Evolutionary conservation across 2,888 invertebrate species (phyloP).

Genomic region (Mesochorus sp.): DNA sequence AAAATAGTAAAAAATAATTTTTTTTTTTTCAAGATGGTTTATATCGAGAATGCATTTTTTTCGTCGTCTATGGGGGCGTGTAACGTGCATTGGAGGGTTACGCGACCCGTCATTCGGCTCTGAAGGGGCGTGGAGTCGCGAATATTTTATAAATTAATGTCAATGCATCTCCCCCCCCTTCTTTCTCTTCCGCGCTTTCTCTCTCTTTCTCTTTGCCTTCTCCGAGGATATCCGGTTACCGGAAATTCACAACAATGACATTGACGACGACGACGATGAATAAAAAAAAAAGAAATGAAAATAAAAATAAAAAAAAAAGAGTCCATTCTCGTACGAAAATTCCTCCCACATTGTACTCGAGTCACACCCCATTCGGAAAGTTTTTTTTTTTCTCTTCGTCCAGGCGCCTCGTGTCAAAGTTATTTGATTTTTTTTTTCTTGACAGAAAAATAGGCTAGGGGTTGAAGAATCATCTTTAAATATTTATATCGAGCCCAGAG

Average conservation of each 20-base stretch:
- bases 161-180: slow-evolving; percentile 74
- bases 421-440: slow-evolving; percentile 30
- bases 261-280: slow-evolving; percentile 26
- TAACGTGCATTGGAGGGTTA: slow-evolving; percentile 39
- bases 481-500: too few relatives aligned
- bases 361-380: slow-evolving; percentile 61
- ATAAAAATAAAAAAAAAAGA: slow-evolving; percentile 22
- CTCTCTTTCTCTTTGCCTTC: not conserved
- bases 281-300: slow-evolving; percentile 56
- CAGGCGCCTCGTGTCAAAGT: not conserved
- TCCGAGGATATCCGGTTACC: slow-evolving; percentile 81
- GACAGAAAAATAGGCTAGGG: too few relatives aligned
- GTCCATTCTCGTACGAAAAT: slow-evolving; percentile 65
- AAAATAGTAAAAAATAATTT: too few relatives aligned
- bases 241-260: slow-evolving; percentile 78
- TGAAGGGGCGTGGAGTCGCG: slow-evolving; percentile 72
- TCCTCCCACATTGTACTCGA: slow-evolving; percentile 75
- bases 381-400: slow-evolving; percentile 65
- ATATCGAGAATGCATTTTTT: not conserved
- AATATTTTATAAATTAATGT: slow-evolving; percentile 82
- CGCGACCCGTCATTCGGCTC: slow-evolving; percentile 28
- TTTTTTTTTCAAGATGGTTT: not conserved
- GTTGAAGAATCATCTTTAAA: too few relatives aligned
- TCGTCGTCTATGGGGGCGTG: slow-evolving; percentile 62
- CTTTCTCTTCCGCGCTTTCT: not conserved